Evolutionary conservation across 1,140 invertebrate genomes (phyloP).

Genomic region (Eulimnadia texana): DNA sequence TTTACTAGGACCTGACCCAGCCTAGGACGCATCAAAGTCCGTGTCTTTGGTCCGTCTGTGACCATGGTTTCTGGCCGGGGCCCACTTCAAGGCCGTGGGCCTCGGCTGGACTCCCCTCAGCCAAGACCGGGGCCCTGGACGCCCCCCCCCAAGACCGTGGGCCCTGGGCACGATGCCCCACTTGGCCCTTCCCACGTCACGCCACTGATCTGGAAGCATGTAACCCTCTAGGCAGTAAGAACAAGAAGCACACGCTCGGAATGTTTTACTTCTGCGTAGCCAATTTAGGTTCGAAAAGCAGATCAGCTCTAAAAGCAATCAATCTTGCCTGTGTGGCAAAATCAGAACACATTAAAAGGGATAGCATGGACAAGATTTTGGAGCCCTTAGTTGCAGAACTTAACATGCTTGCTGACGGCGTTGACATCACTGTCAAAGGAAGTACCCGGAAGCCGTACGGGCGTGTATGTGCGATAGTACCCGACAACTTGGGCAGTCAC

Average conservation of each 20-base stretch:
- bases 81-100: too few species aligned
- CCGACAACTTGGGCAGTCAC: not conserved
- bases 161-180: too few species aligned
- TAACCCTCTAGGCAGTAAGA: constrained; percentile 2
- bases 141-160: too few species aligned
- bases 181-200: too few species aligned
- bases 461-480: not conserved
- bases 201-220: not conserved
- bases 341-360: not conserved
- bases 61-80: too few species aligned
- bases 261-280: not conserved
- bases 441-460: not conserved
- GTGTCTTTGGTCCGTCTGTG: too few species aligned
- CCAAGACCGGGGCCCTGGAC: too few species aligned
- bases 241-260: not conserved
- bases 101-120: too few species aligned
- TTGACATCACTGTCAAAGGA: not conserved
- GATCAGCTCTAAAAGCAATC: not conserved
- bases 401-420: not conserved
- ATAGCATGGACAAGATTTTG: not conserved
- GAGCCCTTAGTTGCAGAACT: not conserved
- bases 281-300: not conserved
- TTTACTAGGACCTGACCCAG: too few species aligned
- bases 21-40: too few species aligned
- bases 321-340: not conserved